Evolutionary conservation across 2,113 vertebrate species (phyloP).

Genomic region (Microtus pennsylvanicus): DNA sequence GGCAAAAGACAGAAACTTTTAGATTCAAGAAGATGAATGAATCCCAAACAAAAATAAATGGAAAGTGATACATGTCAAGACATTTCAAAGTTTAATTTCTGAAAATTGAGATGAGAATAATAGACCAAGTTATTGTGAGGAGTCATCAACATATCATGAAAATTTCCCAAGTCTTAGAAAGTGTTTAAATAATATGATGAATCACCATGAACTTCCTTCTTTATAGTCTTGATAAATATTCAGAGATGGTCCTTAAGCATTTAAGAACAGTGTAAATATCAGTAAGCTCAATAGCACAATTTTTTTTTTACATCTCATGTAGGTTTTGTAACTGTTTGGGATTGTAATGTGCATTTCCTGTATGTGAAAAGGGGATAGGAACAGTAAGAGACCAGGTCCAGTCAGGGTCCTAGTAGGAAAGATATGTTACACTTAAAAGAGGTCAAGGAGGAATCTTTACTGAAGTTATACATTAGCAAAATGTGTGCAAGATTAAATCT

Average conservation of each 20-base stretch:
- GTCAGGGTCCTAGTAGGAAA: not conserved
- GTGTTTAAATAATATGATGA: conserved; percentile 1
- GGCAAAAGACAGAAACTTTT: not conserved
- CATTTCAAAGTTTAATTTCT: conserved; percentile 32
- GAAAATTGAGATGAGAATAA: not conserved
- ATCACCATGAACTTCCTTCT: not conserved
- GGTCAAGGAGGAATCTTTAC: not conserved
- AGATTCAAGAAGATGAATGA: conserved; percentile 5
- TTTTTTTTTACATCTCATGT: not conserved
- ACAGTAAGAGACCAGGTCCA: not conserved
- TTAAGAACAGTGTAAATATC: not conserved
- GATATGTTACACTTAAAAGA: not conserved
- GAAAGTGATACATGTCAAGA: not conserved
- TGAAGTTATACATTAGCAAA: conserved; percentile 18
- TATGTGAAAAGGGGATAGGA: not conserved
- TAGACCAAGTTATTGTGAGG: not conserved
- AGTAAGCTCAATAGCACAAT: not conserved
- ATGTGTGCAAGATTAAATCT: not conserved
- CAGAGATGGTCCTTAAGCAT: not conserved
- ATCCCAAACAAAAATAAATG: not conserved
- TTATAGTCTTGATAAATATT: not conserved
- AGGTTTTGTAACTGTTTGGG: not conserved
- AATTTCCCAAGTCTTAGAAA: not conserved
- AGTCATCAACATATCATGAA: not conserved
- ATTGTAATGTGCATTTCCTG: not conserved